phyloP scores from a whole-genome alignment of 2,888 invertebrate species.

The Scaptodrosophila latifasciaeformis region DNA sequence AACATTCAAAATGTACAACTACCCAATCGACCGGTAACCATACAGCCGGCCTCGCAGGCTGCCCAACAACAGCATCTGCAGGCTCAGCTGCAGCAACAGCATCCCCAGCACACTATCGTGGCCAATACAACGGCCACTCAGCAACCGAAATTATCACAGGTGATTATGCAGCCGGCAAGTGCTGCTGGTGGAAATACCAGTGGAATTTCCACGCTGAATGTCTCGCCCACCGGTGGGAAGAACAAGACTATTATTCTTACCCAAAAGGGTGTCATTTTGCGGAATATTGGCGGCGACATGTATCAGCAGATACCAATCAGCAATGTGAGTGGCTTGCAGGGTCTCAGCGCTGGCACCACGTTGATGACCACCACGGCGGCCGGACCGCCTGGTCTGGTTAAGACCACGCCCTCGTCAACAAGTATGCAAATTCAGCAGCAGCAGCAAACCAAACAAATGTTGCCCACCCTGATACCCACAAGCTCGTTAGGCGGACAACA shows the following conservation, averaged over 20 bases:
- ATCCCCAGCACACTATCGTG: slow-evolving; percentile 72
- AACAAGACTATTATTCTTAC: slow-evolving; percentile 74
- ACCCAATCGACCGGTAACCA: slow-evolving; percentile 73
- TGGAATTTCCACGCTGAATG: slow-evolving; percentile 49
- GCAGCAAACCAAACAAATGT: slow-evolving; percentile 61
- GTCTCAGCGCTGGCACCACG: slow-evolving; percentile 64
- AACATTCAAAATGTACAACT: slow-evolving; percentile 75
- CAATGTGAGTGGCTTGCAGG: slow-evolving; percentile 70
- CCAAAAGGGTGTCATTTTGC: slow-evolving; percentile 74
- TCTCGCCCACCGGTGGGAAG: slow-evolving; percentile 59
- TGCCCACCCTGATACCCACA: slow-evolving; percentile 74
- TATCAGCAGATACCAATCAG: slow-evolving; percentile 75
- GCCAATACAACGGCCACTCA: slow-evolving; percentile 73
- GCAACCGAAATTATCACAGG: slow-evolving; percentile 74
- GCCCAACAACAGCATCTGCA: slow-evolving; percentile 74
- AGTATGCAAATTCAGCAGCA: slow-evolving; percentile 64
- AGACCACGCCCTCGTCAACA: slow-evolving; percentile 64
- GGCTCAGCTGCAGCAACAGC: slow-evolving; percentile 73
- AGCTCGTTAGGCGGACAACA: slow-evolving; percentile 70
- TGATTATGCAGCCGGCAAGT: slow-evolving; percentile 70
- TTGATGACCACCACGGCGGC: slow-evolving; percentile 71
- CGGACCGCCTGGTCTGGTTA: slow-evolving; percentile 72
- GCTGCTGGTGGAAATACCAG: slow-evolving; percentile 36
- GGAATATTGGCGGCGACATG: slow-evolving; percentile 74
- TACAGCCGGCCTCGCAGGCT: slow-evolving; percentile 74